Conservation (phyloP, 2,113 vertebrate genomes). For the Stictonetta naevosa region DNA sequence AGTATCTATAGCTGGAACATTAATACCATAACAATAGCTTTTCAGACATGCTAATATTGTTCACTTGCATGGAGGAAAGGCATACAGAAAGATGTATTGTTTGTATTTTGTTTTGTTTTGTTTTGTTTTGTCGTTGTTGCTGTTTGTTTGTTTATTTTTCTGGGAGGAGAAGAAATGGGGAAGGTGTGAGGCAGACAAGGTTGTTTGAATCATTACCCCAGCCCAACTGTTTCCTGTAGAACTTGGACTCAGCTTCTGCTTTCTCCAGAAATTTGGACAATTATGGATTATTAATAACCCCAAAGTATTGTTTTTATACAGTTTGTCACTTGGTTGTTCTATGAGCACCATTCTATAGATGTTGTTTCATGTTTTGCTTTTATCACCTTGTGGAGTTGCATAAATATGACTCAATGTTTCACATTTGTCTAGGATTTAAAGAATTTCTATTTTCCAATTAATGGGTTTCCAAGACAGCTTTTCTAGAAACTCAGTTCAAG, state of each 20-base stretch:
- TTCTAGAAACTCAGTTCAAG: neutral
- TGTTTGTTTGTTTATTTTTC: too few species aligned
- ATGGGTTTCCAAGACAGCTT: neutral
- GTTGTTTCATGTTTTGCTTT: neutral
- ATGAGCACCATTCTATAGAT: neutral
- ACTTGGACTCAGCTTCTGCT: neutral
- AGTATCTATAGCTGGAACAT: neutral
- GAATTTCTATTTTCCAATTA: neutral
- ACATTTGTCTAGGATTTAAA: neutral
- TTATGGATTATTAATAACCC: neutral
- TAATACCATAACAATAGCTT: neutral
- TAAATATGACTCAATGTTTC: neutral
- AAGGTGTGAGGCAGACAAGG: neutral
- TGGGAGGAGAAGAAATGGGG: too few species aligned
- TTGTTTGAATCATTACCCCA: neutral
- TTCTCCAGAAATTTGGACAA: neutral
- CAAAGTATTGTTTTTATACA: neutral
- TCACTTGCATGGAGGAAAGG: fast-evolving
- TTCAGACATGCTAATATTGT: neutral
- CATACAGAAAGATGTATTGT: neutral
- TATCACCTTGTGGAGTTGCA: neutral
- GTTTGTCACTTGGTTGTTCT: neutral
- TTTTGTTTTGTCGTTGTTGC: neutral
- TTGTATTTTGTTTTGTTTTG: too few species aligned
- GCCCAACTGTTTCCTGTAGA: neutral